Evolutionary conservation across 2,113 vertebrate species (phyloP).

Genomic region (Echinops telfairi): DNA sequence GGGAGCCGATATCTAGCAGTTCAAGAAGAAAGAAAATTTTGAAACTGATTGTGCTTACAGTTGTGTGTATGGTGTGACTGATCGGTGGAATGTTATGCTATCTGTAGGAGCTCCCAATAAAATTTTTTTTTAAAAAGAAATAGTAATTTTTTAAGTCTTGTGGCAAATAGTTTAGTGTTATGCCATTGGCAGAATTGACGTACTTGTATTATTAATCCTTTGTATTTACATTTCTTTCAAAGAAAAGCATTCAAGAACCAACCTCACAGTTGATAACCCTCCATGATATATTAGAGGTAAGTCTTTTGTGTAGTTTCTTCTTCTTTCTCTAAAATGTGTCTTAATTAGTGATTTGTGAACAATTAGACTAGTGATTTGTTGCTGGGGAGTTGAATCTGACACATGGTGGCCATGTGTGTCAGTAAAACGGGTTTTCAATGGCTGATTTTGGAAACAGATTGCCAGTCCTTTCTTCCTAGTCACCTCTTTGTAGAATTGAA

Average conservation of each 20-base stretch:
- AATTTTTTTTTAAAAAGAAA: not conserved
- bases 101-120: too few species aligned
- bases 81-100: too few species aligned
- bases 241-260: constrained; percentile 71
- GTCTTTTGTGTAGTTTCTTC: constrained; percentile 44
- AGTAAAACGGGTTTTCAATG: not conserved
- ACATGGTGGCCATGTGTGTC: not conserved
- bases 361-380: not conserved
- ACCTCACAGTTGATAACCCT: constrained; percentile 78
- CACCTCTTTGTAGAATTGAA: not conserved
- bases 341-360: constrained; percentile 32
- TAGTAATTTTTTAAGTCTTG: constrained; percentile 36
- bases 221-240: constrained; percentile 72
- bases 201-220: constrained; percentile 56
- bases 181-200: constrained; percentile 6
- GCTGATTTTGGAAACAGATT: not conserved
- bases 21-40: too few species aligned
- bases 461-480: not conserved
- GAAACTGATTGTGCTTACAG: too few species aligned
- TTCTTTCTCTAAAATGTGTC: constrained; percentile 25
- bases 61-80: too few species aligned
- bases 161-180: constrained; percentile 5
- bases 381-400: not conserved
- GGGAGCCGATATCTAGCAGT: too few species aligned
- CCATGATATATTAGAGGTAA: constrained; percentile 88